Conservation (phyloP, 2,113 vertebrate genomes). For the Sminthopsis crassicaudata region DNA sequence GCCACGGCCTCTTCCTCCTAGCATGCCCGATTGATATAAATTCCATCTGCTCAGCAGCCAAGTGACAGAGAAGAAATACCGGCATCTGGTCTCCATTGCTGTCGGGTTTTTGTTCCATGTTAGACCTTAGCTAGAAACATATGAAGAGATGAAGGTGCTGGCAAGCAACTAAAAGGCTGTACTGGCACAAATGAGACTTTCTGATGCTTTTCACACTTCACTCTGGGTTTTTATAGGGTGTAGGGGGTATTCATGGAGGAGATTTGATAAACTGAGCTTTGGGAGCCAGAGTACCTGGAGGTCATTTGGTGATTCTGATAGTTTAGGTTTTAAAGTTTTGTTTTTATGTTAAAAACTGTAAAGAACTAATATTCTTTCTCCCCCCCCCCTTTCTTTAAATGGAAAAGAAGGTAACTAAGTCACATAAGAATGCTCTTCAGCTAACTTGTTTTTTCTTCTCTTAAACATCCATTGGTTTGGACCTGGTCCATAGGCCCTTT, state of each 20-base stretch:
- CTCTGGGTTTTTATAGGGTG: slow-evolving; percentile 84
- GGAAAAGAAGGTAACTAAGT: slow-evolving; percentile 83
- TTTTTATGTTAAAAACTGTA: slow-evolving; percentile 79
- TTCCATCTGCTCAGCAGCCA: slow-evolving; percentile 98
- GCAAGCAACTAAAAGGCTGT: slow-evolving; percentile 87
- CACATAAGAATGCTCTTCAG: slow-evolving; percentile 82
- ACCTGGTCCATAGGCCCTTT: slow-evolving; percentile 83
- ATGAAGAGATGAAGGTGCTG: slow-evolving; percentile 91
- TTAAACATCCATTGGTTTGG: slow-evolving; percentile 86
- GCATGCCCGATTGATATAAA: slow-evolving; percentile 95
- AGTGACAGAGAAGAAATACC: slow-evolving; percentile 95
- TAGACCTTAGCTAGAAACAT: slow-evolving; percentile 94
- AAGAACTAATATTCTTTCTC: slow-evolving; percentile 72
- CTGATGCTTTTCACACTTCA: slow-evolving; percentile 91
- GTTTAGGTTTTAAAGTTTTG: slow-evolving; percentile 66
- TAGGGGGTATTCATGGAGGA: slow-evolving; percentile 73
- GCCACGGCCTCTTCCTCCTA: slow-evolving; percentile 90
- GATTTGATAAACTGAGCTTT: slow-evolving; percentile 84
- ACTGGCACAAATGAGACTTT: slow-evolving; percentile 88
- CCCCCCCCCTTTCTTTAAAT: slow-evolving; percentile 67
- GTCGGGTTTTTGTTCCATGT: slow-evolving; percentile 92
- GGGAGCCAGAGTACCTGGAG: slow-evolving; percentile 84
- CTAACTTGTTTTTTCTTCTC: slow-evolving; percentile 71
- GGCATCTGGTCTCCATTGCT: slow-evolving; percentile 98
- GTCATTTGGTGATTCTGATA: slow-evolving; percentile 82